Base-by-base conservation (phyloP, 2,113 vertebrate genomes). In the Penelope pileata region DNA sequence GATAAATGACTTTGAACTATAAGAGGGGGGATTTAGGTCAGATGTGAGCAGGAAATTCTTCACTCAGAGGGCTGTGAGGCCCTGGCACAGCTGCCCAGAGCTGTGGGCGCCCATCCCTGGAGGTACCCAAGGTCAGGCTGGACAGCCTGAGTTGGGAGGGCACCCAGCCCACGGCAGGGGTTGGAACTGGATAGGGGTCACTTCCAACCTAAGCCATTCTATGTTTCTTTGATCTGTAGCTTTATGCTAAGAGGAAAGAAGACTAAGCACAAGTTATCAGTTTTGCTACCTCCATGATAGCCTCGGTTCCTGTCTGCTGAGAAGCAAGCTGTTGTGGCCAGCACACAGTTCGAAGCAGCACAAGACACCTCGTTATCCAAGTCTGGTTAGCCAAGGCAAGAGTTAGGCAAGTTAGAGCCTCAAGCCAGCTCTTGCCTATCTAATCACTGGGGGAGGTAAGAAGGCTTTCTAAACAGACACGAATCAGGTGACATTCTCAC, bases 231-330 rank as follows among this genome's bases (percentile, higher is more conserved):
- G 53, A 56, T 32, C 70, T 15, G 21, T 34, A 72, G 51, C 53
- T 76, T 47, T 2, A 3, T 1, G 10, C 42, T 10, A 26, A 47
- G 50, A 40, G 29, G n/a, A 30, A 66, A 36, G 18, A n/a, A 42
- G 24, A 16, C 26, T 1, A 3, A 38, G 62, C 43, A 5, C 27
- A 32, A 15, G 6, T 3, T 47, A 12, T 6, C n/a, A 18, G 0
- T 5, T 30, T 16, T 14, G 22, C 32, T 34, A 13, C 29, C 17
- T 63, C 64, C 2, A 0, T 1, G 62, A 27, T 14, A 56, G 40
- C 73, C 29, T 5, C 2, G 13, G 36, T 47, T 67, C n/a, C 21
- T 3, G 5, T 14, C 36, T 29, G 2, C 16, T 8, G 10, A 48
- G 27, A 30, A 36, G 42, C 47, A 32, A 53, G 51, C n/a, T 48